Evolutionary conservation across 2,888 invertebrate species (phyloP), one percentile per base, ranked within the genome.

Genomic region (Morpho achilles): DNA sequence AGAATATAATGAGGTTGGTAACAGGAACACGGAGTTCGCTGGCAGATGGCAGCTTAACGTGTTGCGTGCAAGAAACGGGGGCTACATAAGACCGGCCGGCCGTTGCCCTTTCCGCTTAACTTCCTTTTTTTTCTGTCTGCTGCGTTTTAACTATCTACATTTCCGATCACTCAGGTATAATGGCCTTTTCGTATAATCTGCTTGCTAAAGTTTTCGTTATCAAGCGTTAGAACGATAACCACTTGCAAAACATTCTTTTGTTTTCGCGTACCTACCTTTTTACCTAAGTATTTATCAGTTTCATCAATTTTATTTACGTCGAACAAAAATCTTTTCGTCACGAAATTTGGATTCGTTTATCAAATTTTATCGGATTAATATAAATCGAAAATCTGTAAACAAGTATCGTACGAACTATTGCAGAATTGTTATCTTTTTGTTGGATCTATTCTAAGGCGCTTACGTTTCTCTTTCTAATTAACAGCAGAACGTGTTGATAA

Each of bases 31-130:
- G 50, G 54, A 43, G 57, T 61, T 46, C 57, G 60, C 51, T 60
- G 63, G 62, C 65, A 63, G 65, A 66, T 67, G 63, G 57, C 55
- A 60, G 58, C 48, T 52, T 56, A 58, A 55, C 56, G 65, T 64
- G 58, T 63, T 62, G 69, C 67, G 65, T 64, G 68, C 63, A 67
- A 60, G 65, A 66, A 66, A 61, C 61, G 64, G 59, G 68, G 61
- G 66, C 62, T 63, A 73, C 73, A 74, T 78, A 77, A 77, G 74
- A 74, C 68, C 73, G 74, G 61, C 67, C 78, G 84, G 84, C 69
- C 85, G 70, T 80, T 84, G 85, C 80, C 79, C 84, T 72, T 76
- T 67, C 69, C 72, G 71, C 53, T 47, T 47, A 42, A 70, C 66
- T 72, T 69, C 49, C 32, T 55, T 73, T 65, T 77, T 16, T 79